A percentile compares a stretch with the other conserved stretches of the same genome.
These are phyloP conservation scores for Ploceus nigricollis DNA, from an alignment of 2,113 vertebrate species.

Conservation along the genomic window DNA sequence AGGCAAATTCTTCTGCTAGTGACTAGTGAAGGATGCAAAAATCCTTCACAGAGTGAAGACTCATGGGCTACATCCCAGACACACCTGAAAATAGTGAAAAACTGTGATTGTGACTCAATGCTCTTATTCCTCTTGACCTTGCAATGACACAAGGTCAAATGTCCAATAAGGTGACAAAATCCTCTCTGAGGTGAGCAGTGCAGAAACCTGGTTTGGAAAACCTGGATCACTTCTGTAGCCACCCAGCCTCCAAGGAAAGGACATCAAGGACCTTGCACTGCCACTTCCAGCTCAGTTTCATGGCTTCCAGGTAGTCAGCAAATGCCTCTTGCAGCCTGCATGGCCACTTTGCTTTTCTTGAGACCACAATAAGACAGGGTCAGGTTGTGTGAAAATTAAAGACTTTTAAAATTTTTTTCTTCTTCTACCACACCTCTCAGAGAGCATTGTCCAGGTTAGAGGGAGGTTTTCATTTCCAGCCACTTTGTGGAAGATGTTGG, in stretches of 20 bases:
- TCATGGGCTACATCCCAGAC: neutral
- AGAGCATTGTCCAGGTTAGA: neutral
- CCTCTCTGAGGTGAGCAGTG: neutral
- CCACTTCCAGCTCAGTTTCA: neutral
- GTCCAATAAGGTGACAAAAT: neutral
- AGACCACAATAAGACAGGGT: neutral
- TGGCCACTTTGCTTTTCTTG: neutral
- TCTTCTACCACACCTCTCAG: neutral
- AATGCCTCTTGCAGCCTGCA: neutral
- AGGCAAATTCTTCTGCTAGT: neutral
- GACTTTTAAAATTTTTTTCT: neutral
- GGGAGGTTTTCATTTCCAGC: neutral
- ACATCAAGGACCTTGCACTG: neutral
- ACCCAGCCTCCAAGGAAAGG: neutral
- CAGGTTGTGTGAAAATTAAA: neutral
- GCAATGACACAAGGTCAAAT: neutral
- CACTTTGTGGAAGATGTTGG: neutral
- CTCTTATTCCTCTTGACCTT: neutral
- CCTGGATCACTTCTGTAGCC: fast-evolving
- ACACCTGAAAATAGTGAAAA: neutral
- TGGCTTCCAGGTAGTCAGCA: neutral
- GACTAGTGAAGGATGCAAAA: neutral
- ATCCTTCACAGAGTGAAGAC: neutral
- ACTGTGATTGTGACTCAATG: neutral
- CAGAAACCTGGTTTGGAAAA: neutral